These are phyloP conservation scores for Frankliniella intonsa DNA, from an alignment of 2,888 invertebrate genomes.

Conservation along the genomic window DNA sequence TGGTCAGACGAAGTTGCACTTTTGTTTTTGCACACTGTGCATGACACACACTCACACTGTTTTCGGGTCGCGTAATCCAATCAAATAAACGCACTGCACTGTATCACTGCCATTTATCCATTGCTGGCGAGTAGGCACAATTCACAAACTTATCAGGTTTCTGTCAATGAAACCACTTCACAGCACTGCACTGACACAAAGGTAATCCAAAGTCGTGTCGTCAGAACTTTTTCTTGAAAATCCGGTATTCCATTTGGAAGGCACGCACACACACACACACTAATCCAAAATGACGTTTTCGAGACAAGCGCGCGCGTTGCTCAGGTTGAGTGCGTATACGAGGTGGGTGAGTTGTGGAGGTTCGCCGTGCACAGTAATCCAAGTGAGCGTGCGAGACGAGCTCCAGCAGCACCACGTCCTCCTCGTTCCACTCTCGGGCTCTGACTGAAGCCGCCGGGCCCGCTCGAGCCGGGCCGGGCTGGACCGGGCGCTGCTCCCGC, in stretches of 20 bases:
- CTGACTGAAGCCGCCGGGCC: constrained; percentile 1
- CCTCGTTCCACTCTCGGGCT: neutral
- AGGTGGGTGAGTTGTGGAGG: neutral
- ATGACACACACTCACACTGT: neutral
- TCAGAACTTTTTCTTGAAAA: neutral
- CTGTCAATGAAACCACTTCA: neutral
- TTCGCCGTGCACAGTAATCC: constrained; percentile 16
- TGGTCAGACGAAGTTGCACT: neutral
- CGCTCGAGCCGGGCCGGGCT: neutral
- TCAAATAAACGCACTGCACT: neutral
- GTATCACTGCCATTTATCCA: constrained; percentile 10
- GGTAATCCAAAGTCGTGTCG: neutral
- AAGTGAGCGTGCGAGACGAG: constrained; percentile 7
- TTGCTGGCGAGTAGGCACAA: neutral
- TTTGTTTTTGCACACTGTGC: constrained; percentile 7
- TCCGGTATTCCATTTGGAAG: neutral
- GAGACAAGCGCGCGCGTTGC: neutral
- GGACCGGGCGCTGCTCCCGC: constrained; percentile 22
- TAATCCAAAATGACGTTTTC: neutral
- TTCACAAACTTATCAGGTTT: neutral
- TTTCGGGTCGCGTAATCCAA: constrained; percentile 7
- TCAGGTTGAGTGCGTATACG: neutral
- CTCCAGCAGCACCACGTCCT: neutral
- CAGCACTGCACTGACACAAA: constrained; percentile 14
- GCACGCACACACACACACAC: neutral